Conservation (phyloP, 2,888 invertebrate genomes). For the Dorcus parallelipipedus region DNA sequence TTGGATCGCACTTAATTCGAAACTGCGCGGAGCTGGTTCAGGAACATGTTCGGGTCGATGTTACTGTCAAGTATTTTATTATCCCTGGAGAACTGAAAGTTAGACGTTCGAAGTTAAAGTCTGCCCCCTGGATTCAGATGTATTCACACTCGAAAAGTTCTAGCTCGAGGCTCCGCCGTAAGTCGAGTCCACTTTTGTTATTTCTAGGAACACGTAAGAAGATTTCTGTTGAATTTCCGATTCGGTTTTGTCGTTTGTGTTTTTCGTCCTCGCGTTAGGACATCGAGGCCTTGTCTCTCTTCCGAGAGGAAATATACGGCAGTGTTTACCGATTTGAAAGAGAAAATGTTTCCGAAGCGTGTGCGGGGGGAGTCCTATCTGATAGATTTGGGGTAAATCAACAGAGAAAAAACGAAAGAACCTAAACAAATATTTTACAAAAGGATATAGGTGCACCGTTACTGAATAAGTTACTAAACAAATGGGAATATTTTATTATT, state of each 20-base stretch:
- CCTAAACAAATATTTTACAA: not conserved
- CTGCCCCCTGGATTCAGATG: constrained; percentile 22
- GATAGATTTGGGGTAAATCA: constrained; percentile 3
- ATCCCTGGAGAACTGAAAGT: constrained; percentile 19
- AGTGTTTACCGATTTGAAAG: constrained; percentile 13
- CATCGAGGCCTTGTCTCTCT: constrained; percentile 7
- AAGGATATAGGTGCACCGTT: not conserved
- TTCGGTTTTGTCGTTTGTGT: constrained; percentile 28
- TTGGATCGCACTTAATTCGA: not conserved
- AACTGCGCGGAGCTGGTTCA: constrained; percentile 15
- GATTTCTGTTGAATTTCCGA: constrained; percentile 30
- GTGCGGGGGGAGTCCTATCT: constrained; percentile 4
- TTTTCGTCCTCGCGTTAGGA: constrained; percentile 2
- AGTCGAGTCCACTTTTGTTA: constrained; percentile 30
- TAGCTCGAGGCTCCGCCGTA: constrained; percentile 21
- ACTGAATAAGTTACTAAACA: not conserved
- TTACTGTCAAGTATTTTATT: constrained; percentile 22
- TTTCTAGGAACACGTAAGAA: constrained; percentile 29
- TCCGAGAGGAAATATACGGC: constrained; percentile 6
- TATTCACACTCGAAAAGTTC: constrained; percentile 29
- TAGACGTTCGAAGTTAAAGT: constrained; percentile 25
- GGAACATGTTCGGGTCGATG: not conserved
- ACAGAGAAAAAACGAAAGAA: not conserved
- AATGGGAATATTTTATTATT: not conserved
- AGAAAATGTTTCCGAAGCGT: constrained; percentile 9